Percentiles rank a stretch among this genome's conserved stretches.
These are phyloP conservation scores for Gnatocerus cornutus DNA, from an alignment of 2,888 invertebrate species.

Conservation along the genomic window DNA sequence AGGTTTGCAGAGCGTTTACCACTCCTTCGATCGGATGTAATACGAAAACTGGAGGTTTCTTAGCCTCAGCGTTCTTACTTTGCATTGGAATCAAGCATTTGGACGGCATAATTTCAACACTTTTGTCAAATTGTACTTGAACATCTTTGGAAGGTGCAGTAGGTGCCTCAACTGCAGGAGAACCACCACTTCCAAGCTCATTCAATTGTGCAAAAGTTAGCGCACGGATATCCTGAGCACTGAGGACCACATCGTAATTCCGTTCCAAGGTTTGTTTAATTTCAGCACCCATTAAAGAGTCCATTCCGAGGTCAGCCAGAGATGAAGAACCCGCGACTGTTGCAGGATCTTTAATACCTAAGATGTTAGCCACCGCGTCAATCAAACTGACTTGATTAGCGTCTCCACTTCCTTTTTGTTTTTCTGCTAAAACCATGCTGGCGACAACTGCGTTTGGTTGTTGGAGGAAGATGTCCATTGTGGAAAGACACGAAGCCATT, in stretches of 20 bases:
- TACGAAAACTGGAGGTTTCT: constrained; percentile 77
- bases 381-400: constrained; percentile 79
- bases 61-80: constrained; percentile 71
- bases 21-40: constrained; percentile 94
- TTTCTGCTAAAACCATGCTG: constrained; percentile 92
- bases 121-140: constrained; percentile 73
- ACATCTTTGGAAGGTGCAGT: constrained; percentile 67
- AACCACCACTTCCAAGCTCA: constrained; percentile 72
- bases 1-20: constrained; percentile 79
- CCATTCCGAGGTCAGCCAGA: constrained; percentile 97
- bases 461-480: constrained; percentile 92
- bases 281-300: constrained; percentile 99
- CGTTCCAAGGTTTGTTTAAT: constrained; percentile 97
- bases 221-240: constrained; percentile 91
- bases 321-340: constrained; percentile 84
- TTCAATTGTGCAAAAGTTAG: constrained; percentile 86
- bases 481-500: constrained; percentile 92
- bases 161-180: constrained; percentile 53
- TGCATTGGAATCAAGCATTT: constrained; percentile 81
- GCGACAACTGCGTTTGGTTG: constrained; percentile 88
- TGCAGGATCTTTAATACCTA: constrained; percentile 90
- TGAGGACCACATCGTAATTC: constrained; percentile 91
- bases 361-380: constrained; percentile 89
- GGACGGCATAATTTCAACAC: constrained; percentile 82
- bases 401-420: constrained; percentile 76